Percentiles rank a stretch among this genome's conserved stretches.
Conservation (phyloP, 2,113 vertebrate species). For the Microcebus lehilahytsara region DNA sequence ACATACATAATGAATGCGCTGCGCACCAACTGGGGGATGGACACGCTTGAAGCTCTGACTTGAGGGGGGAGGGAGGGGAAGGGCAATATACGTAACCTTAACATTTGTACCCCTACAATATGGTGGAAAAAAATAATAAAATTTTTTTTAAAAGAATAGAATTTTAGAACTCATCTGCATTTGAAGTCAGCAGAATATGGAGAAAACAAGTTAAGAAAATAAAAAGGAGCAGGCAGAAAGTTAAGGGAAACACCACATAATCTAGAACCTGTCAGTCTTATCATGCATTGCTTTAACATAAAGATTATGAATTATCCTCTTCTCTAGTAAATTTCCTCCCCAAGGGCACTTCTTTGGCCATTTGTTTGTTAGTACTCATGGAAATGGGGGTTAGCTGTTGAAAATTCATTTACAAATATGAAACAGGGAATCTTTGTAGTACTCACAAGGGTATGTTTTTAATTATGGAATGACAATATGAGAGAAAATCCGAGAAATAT, state of each 20-base stretch:
- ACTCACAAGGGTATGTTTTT: not conserved
- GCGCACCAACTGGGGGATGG: too few species aligned
- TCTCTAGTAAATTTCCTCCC: not conserved
- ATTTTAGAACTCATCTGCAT: not conserved
- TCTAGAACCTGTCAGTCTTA: not conserved
- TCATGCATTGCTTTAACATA: not conserved
- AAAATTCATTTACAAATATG: conserved; percentile 46
- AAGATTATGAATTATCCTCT: not conserved
- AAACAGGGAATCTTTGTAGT: not conserved
- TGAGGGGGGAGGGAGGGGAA: too few species aligned
- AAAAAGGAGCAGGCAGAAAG: not conserved
- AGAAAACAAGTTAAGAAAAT: not conserved
- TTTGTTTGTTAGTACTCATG: conserved; percentile 8
- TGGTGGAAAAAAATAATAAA: too few species aligned
- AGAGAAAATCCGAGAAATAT: conserved; percentile 19
- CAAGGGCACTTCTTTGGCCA: not conserved
- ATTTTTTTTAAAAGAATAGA: not conserved
- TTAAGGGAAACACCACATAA: not conserved
- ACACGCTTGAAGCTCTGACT: too few species aligned
- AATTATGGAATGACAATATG: conserved; percentile 33
- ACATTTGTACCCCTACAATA: too few species aligned
- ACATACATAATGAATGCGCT: too few species aligned
- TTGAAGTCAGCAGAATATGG: not conserved
- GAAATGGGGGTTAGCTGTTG: not conserved
- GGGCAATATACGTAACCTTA: too few species aligned